Conservation (phyloP, 92 coral and sea anemone species). For the Porites lobata region DNA sequence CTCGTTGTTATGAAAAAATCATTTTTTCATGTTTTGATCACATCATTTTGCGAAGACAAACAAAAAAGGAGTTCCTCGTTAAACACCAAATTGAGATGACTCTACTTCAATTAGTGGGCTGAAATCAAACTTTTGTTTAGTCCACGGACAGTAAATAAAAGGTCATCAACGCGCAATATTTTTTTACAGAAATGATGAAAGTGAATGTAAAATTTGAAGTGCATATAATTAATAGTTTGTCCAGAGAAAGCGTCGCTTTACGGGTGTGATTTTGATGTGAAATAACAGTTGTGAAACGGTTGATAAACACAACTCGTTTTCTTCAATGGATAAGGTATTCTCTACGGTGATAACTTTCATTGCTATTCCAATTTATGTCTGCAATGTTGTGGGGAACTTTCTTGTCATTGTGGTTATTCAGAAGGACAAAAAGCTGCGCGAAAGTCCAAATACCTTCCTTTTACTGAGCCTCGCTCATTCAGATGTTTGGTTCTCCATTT, state of each 20-base stretch:
- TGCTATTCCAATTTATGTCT: constrained; percentile 13
- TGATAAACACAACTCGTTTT: neutral
- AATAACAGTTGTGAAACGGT: neutral
- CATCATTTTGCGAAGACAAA: too few relatives aligned
- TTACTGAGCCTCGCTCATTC: neutral
- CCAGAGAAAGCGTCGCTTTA: neutral
- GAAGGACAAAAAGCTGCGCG: neutral
- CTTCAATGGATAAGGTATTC: neutral
- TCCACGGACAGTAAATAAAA: too few relatives aligned
- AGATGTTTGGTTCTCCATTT: neutral
- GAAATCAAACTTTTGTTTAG: too few relatives aligned
- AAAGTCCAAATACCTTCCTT: constrained; percentile 13
- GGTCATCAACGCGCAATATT: too few relatives aligned
- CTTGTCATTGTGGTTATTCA: constrained; percentile 12
- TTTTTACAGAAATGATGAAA: too few relatives aligned
- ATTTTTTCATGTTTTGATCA: too few relatives aligned
- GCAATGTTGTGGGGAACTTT: constrained; percentile 23
- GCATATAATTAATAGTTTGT: too few relatives aligned
- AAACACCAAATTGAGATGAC: too few relatives aligned
- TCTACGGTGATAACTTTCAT: neutral
- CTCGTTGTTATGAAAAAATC: too few relatives aligned
- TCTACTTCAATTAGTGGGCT: too few relatives aligned
- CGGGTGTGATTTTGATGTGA: neutral
- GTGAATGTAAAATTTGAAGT: too few relatives aligned
- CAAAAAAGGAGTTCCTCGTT: too few relatives aligned